A percentile compares a stretch with the other conserved stretches of the same genome.
These are phyloP conservation scores for Montifringilla adamsi DNA, from an alignment of 2,113 vertebrate species.

Conservation along the genomic window DNA sequence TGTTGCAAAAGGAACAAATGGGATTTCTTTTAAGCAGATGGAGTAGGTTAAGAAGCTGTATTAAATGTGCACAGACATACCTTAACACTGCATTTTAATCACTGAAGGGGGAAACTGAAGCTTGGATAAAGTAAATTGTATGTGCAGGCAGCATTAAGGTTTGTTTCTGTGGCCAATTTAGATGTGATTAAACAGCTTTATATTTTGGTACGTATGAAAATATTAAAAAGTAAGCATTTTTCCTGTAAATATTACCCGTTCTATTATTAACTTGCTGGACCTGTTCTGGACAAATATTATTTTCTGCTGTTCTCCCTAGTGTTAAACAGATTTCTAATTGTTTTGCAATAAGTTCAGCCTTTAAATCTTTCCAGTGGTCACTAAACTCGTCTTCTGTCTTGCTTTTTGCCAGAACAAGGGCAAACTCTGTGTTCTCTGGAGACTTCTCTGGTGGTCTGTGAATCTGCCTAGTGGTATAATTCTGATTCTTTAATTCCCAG, in stretches of 20 bases:
- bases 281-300: neutral
- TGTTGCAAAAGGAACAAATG: neutral
- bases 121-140: neutral
- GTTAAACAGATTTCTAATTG: neutral
- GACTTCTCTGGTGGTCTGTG: constrained; percentile 1
- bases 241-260: neutral
- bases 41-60: neutral
- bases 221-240: neutral
- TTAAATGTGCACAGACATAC: neutral
- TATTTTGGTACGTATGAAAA: neutral
- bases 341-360: neutral
- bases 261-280: neutral
- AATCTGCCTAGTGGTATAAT: neutral
- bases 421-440: neutral
- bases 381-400: neutral
- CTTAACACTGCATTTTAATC: neutral
- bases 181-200: neutral
- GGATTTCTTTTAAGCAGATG: neutral
- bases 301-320: neutral
- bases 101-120: neutral
- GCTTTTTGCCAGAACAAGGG: neutral
- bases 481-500: neutral
- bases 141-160: neutral
- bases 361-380: neutral
- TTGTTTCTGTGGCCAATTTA: neutral